Percentiles rank a stretch among this genome's conserved stretches.
These are phyloP conservation scores for Psittacula derbiana DNA, from an alignment of 2,797 vertebrate species.

Conservation along the genomic window DNA sequence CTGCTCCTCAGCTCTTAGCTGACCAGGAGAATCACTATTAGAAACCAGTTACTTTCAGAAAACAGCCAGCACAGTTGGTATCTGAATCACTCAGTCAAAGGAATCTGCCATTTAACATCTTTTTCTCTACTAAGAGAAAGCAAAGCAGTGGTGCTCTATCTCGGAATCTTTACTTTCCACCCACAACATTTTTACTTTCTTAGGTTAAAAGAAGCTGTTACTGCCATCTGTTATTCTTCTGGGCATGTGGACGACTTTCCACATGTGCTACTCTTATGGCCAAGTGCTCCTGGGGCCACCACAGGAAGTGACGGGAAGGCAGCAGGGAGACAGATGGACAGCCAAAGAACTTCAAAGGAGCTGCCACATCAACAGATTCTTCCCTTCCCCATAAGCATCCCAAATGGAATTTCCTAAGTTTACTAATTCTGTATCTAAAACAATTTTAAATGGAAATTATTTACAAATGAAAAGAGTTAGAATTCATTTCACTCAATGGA, in stretches of 20 bases:
- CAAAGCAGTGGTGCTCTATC: not conserved
- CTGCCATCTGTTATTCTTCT: constrained; percentile 17
- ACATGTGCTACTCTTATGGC: constrained; percentile 50
- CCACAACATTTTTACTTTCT: not conserved
- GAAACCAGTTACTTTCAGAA: not conserved
- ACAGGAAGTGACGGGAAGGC: constrained; percentile 53
- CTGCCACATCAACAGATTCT: constrained; percentile 46
- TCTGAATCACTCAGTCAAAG: not conserved
- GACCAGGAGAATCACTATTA: not conserved
- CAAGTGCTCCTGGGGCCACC: constrained; percentile 37
- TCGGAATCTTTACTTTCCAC: not conserved
- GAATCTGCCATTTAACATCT: not conserved
- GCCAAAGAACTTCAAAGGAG: constrained; percentile 54
- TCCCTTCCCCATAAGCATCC: not conserved
- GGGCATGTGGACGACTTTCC: constrained; percentile 16
- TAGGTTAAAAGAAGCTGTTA: not conserved
- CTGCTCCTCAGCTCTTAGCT: not conserved
- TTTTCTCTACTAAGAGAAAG: not conserved
- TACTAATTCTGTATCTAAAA: constrained; percentile 8
- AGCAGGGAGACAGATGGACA: constrained; percentile 66
- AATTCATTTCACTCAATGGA: not conserved
- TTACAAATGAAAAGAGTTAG: not conserved
- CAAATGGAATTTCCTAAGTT: constrained; percentile 44
- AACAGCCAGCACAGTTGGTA: not conserved
- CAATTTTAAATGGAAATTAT: constrained; percentile 9